Conservation (phyloP, 2,113 vertebrate genomes). For the Clupea harengus region DNA sequence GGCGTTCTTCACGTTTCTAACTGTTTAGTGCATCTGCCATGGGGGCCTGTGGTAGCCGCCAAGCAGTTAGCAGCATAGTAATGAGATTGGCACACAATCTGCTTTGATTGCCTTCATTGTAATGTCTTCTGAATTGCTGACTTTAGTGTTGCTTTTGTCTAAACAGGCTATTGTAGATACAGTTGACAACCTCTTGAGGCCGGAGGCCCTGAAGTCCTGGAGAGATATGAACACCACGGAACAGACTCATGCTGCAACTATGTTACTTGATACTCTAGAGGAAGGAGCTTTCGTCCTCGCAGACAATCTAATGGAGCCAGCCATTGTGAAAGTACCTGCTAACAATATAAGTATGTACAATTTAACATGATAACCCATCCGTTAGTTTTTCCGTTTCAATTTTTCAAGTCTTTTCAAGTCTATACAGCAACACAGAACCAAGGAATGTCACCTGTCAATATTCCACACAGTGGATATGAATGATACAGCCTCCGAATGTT, state of each 20-base stretch:
- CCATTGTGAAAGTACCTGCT: constrained; percentile 94
- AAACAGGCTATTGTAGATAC: constrained; percentile 97
- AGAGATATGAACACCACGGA: constrained; percentile 97
- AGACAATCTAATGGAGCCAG: constrained; percentile 95
- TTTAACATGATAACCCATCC: neutral
- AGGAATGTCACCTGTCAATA: neutral
- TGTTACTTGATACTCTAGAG: constrained; percentile 95
- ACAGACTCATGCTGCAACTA: constrained; percentile 94
- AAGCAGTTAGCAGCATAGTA: neutral
- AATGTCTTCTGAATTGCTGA: constrained; percentile 23
- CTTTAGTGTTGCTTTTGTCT: constrained; percentile 49
- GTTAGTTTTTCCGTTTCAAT: neutral
- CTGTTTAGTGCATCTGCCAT: neutral
- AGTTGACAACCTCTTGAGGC: constrained; percentile 94
- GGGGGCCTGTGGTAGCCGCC: neutral
- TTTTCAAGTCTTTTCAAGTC: neutral
- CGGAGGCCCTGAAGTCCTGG: constrained; percentile 95
- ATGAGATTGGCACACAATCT: neutral
- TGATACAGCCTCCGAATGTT: neutral
- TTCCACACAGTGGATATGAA: neutral
- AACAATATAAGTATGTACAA: constrained; percentile 92
- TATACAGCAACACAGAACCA: neutral
- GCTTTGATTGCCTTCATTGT: neutral
- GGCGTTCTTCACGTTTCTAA: neutral
- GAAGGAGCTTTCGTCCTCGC: constrained; percentile 97